Conservation (phyloP, 1,140 invertebrate genomes). For the Brachionus manjavacas region DNA sequence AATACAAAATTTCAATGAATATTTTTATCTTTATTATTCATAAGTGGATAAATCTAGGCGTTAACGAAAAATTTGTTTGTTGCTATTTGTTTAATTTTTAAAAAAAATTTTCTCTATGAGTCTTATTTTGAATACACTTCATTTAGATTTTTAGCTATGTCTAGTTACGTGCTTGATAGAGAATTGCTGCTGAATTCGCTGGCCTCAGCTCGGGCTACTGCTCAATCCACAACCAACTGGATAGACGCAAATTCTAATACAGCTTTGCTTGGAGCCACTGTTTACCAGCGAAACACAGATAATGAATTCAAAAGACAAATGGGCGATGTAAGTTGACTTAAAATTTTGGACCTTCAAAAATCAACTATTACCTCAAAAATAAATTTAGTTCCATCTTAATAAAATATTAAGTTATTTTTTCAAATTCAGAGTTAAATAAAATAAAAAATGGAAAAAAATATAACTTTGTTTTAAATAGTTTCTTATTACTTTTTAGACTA, state of each 20-base stretch:
- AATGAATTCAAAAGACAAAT: constrained; percentile 30
- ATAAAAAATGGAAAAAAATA: neutral
- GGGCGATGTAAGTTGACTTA: constrained; percentile 19
- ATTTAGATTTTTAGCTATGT: constrained; percentile 23
- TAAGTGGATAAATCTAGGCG: constrained; percentile 1
- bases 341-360: neutral
- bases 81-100: constrained; percentile 14
- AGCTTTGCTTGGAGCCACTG: neutral
- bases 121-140: neutral
- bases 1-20: neutral
- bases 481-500: neutral
- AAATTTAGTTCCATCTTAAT: neutral
- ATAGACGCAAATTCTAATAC: constrained; percentile 35
- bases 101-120: neutral
- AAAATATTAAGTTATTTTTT: too few species aligned
- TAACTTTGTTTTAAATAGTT: neutral
- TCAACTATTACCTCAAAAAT: too few species aligned
- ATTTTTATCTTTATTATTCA: neutral
- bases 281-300: constrained; percentile 20
- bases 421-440: too few species aligned
- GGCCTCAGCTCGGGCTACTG: neutral
- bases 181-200: constrained; percentile 27
- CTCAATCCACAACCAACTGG: neutral
- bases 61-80: neutral
- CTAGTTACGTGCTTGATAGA: constrained; percentile 39